Conservation (phyloP, 2,888 invertebrate genomes). For the Heteromurus nitidus region DNA sequence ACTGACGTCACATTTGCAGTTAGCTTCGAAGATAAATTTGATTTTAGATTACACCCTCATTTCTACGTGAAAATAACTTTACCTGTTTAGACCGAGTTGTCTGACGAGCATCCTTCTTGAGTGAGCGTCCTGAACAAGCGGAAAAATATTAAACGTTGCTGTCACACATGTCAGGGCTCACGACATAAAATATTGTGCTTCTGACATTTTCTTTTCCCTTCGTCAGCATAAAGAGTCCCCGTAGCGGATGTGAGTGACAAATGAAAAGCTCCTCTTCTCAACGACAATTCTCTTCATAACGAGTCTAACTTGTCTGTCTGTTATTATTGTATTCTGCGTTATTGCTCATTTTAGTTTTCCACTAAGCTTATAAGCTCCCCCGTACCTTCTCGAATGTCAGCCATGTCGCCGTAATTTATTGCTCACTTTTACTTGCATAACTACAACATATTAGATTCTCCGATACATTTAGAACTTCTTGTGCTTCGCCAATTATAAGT, state of each 20-base stretch:
- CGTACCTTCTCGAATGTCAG: background rate
- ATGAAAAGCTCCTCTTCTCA: conserved; percentile 43
- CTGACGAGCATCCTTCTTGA: background rate
- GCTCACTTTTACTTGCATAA: conserved; percentile 43
- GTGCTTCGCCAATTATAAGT: background rate
- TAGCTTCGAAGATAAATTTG: no score
- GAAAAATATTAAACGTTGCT: conserved; percentile 27
- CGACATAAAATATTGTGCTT: background rate
- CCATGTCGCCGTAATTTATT: conserved; percentile 28
- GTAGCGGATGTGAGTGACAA: conserved; percentile 43
- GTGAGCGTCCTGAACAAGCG: background rate
- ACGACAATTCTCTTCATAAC: conserved; percentile 12
- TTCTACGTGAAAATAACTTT: no score
- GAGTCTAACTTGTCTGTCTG: conserved; percentile 4
- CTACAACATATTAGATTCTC: background rate
- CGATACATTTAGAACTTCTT: background rate
- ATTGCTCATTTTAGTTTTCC: conserved; percentile 32
- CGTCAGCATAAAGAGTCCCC: background rate
- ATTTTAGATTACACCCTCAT: no score
- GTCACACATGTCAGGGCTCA: background rate
- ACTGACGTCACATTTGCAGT: no score
- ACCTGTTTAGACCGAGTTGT: background rate
- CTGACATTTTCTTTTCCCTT: conserved; percentile 1
- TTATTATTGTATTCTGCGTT: background rate
- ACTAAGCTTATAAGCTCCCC: background rate